Evolutionary conservation across 2,113 vertebrate genomes (phyloP), one percentile per base, ranked within the genome.

Genomic region (Connochaetes taurinus): DNA sequence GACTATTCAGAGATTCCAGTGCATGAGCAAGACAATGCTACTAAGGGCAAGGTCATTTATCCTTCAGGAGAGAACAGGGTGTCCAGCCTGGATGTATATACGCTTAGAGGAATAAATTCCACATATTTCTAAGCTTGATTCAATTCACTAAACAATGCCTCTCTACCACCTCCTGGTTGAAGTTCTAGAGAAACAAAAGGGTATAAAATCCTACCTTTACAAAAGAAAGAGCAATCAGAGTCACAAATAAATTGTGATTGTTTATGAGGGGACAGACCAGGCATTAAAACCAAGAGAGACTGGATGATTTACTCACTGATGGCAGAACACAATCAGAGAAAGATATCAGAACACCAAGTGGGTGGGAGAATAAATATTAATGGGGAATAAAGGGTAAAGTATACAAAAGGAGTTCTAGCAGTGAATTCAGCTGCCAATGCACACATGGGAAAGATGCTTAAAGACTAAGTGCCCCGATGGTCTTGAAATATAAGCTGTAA

Each of bases 361-460:
- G 19, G 31, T 9, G 11, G 82, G 47, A 43, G 60, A 60, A 2
- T 40, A 9, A 16, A 21, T 23, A 11, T 21, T 23, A 5, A 76
- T 6, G 25, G 4, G n/a, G 0, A 7, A 15, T 0, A 5, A 13
- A 53, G 15, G 15, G 21, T 29, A 2, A 4, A 13, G 21, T 50
- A 12, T 15, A 25, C 13, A 43, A 29, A 50, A 50, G 13, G 43
- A 67, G 45, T 90, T 74, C 31, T 12, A 74, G 19, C 16, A 29
- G n/a, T 4, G 12, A 84, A 60, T 21, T 13, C 3, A 11, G 43
- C 14, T 15, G 55, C 29, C 17, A 23, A 55, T 64, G 45, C 5
- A 36, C 2, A 13, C 3, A 2, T 1, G 5, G 1, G 19, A 29
- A 7, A 71, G 17, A 23, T 2, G 7, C 6, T 7, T 11, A n/a